Conservation (phyloP, 1,140 invertebrate genomes). For the Bombus haemorrhoidalis region DNA sequence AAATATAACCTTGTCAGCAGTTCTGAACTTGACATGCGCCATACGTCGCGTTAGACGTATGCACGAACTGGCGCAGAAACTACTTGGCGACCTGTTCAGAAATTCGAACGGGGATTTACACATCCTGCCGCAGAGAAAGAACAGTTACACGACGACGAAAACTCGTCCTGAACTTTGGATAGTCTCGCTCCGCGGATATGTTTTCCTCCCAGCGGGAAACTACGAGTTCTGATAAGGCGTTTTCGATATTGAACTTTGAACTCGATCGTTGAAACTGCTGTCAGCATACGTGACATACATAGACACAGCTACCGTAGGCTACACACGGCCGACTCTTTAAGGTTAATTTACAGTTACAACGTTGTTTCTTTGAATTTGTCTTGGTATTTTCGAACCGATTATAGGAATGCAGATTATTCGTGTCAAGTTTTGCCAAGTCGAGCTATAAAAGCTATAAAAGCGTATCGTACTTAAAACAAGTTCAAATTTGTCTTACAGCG, state of each 20-base stretch:
- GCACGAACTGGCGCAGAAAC: neutral
- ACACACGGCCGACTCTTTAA: neutral
- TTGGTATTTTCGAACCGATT: too few relatives aligned
- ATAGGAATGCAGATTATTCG: too few relatives aligned
- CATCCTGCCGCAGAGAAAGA: neutral
- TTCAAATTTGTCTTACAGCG: too few relatives aligned
- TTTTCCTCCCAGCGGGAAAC: neutral
- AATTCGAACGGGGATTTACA: neutral
- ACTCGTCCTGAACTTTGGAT: neutral
- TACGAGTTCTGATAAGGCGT: neutral
- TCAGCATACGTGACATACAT: neutral
- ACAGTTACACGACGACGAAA: neutral
- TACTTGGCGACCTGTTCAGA: neutral
- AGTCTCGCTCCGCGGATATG: neutral
- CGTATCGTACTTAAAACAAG: too few relatives aligned
- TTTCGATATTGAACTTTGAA: neutral
- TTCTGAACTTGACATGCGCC: neutral
- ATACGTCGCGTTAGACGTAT: neutral
- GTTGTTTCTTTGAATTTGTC: too few relatives aligned
- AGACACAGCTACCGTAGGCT: neutral
- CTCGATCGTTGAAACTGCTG: neutral
- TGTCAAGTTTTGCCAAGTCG: too few relatives aligned
- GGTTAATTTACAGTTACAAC: neutral
- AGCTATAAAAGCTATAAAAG: too few relatives aligned
- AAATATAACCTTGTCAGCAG: conserved; percentile 4